A percentile compares a stretch with the other conserved stretches of the same genome.
Conservation (phyloP, 2,113 vertebrate species). For the Megaptera novaeangliae region DNA sequence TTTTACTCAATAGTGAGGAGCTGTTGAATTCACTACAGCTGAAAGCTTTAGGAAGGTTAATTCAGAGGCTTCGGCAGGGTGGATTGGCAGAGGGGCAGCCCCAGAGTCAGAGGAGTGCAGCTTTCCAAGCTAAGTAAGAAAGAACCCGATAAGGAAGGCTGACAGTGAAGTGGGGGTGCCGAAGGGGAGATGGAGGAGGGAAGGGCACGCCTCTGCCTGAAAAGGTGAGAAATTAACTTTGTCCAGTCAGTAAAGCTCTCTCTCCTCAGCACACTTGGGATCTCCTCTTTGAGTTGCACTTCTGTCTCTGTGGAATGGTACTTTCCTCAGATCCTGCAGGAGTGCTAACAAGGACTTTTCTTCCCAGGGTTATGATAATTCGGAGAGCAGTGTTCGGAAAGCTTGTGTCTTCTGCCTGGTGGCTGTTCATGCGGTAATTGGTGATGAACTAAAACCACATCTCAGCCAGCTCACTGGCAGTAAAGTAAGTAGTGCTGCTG, state of each 20-base stretch:
- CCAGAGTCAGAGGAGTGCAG: background rate
- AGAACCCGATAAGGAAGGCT: background rate
- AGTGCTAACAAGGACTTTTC: slow-evolving; percentile 17
- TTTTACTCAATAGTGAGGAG: background rate
- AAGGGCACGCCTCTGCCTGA: background rate
- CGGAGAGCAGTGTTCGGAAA: slow-evolving; percentile 97
- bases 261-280: background rate
- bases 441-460: slow-evolving; percentile 96
- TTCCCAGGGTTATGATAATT: slow-evolving; percentile 95
- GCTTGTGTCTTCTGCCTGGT: slow-evolving; percentile 98
- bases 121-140: background rate
- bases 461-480: slow-evolving; percentile 96
- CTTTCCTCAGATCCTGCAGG: background rate
- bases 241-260: background rate
- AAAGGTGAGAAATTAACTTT: background rate
- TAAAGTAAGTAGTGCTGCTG: slow-evolving; percentile 86
- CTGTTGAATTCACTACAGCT: background rate
- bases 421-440: slow-evolving; percentile 93
- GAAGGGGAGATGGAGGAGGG: background rate
- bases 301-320: background rate
- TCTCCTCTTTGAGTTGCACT: background rate
- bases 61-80: background rate
- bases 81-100: background rate
- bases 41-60: background rate
- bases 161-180: background rate